Evolutionary conservation across 2,113 vertebrate species (phyloP).

Genomic region (Festucalex cinctus): DNA sequence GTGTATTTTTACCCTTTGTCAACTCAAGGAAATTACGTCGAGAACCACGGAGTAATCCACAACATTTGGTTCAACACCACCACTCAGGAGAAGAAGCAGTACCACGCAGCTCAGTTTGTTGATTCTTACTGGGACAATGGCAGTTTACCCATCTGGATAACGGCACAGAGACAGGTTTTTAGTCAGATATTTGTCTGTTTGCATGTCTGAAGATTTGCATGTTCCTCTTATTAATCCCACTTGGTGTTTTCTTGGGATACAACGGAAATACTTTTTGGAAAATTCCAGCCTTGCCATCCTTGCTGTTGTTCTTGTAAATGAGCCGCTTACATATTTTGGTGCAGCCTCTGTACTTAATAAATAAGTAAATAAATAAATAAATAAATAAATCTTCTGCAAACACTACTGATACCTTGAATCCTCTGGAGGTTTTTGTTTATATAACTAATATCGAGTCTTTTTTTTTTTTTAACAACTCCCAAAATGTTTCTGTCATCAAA

Average conservation of each 20-base stretch:
- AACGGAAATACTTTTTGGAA: not conserved
- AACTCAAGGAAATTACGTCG: constrained; percentile 76
- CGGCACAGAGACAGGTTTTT: constrained; percentile 81
- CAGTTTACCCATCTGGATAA: constrained; percentile 85
- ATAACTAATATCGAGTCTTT: too few relatives aligned
- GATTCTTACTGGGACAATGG: constrained; percentile 84
- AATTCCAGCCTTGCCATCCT: not conserved
- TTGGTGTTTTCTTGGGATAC: not conserved
- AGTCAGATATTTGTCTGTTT: not conserved
- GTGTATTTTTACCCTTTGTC: not conserved
- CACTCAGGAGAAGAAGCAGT: constrained; percentile 73
- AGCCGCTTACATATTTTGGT: not conserved
- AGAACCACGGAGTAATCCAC: constrained; percentile 87
- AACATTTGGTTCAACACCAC: constrained; percentile 85
- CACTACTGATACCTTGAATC: too few relatives aligned
- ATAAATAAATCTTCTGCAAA: too few relatives aligned
- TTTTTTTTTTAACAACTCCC: too few relatives aligned
- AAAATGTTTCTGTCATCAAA: too few relatives aligned
- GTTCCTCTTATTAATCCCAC: not conserved
- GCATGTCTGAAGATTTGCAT: not conserved
- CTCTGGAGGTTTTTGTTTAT: too few relatives aligned
- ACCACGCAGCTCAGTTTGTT: constrained; percentile 73
- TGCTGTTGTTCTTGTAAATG: not conserved
- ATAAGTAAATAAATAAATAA: too few relatives aligned
- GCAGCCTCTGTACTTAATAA: not conserved